phyloP scores from a whole-genome alignment of 2,888 invertebrate genomes.

The Thereva nobilitata region DNA sequence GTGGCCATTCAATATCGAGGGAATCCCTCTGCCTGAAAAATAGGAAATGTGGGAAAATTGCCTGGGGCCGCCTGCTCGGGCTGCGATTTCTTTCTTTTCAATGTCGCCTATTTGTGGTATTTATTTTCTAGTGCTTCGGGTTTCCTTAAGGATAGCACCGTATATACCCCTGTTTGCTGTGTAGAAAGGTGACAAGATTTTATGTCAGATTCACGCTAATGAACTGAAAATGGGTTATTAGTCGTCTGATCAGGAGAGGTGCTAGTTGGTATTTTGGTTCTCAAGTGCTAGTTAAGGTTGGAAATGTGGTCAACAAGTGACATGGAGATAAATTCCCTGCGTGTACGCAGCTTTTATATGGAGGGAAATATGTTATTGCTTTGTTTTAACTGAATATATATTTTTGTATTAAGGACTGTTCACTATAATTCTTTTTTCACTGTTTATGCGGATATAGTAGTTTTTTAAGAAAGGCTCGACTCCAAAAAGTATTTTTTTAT shows the following conservation, averaged over 20 bases:
- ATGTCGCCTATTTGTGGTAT: constrained; percentile 30
- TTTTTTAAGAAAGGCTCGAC: too few relatives aligned
- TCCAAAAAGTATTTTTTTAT: too few relatives aligned
- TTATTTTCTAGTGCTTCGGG: constrained; percentile 31
- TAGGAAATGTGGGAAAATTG: constrained; percentile 33
- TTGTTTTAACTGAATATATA: too few relatives aligned
- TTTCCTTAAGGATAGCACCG: background rate
- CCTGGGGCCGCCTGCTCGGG: constrained; percentile 4
- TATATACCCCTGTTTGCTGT: background rate
- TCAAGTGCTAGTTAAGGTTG: too few relatives aligned
- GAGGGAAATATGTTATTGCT: too few relatives aligned
- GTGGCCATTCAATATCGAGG: constrained; percentile 3
- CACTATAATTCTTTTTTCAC: too few relatives aligned
- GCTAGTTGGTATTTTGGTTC: background rate
- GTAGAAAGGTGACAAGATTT: constrained; percentile 30
- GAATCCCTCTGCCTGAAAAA: constrained; percentile 27
- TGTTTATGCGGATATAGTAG: too few relatives aligned
- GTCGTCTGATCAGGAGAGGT: constrained; percentile 4
- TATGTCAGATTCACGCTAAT: constrained; percentile 22
- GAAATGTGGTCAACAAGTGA: too few relatives aligned
- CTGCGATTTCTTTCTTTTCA: constrained; percentile 26
- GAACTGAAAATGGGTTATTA: constrained; percentile 34
- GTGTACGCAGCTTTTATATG: too few relatives aligned
- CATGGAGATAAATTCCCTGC: too few relatives aligned
- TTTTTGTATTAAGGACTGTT: too few relatives aligned